A percentile compares a stretch with the other conserved stretches of the same genome.
These are phyloP conservation scores for Diacarnus erythraeanus DNA, from an alignment of 37 sponge, comb jelly and placozoan species.

Conservation along the genomic window DNA sequence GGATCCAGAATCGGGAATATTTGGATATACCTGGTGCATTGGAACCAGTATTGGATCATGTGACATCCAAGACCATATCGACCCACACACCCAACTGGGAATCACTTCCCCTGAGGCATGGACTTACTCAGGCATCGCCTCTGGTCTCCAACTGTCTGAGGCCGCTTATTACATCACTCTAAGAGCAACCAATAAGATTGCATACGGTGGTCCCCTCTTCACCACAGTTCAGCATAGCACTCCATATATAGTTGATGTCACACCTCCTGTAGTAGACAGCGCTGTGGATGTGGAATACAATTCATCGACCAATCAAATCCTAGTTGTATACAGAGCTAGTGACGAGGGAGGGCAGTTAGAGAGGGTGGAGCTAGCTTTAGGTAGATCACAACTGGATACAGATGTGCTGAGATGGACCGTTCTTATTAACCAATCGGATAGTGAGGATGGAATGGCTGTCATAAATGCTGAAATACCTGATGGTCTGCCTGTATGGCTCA, in stretches of 20 bases:
- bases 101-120: conserved; percentile 22
- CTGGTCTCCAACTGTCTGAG: conserved; percentile 42
- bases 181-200: conserved; percentile 67
- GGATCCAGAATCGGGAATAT: conserved; percentile 73
- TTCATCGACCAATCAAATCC: conserved; percentile 25
- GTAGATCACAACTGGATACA: conserved; percentile 47
- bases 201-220: conserved; percentile 79
- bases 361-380: conserved; percentile 56
- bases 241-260: conserved; percentile 75
- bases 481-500: conserved; percentile 62
- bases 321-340: conserved; percentile 47
- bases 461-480: conserved; percentile 61
- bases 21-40: conserved; percentile 85
- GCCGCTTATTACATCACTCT: conserved; percentile 82
- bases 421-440: neutral
- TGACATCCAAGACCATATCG: conserved; percentile 35
- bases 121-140: conserved; percentile 60
- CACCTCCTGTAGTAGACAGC: conserved; percentile 53
- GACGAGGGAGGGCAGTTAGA: conserved; percentile 67
- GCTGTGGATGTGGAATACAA: conserved; percentile 36
- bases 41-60: conserved; percentile 54
- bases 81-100: conserved; percentile 39
- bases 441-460: neutral
- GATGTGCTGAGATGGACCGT: conserved; percentile 57
- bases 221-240: conserved; percentile 79